Percentiles rank a stretch among this genome's conserved stretches.
Conservation (phyloP, 2,888 invertebrate species). For the Chrysodeixis includens region DNA sequence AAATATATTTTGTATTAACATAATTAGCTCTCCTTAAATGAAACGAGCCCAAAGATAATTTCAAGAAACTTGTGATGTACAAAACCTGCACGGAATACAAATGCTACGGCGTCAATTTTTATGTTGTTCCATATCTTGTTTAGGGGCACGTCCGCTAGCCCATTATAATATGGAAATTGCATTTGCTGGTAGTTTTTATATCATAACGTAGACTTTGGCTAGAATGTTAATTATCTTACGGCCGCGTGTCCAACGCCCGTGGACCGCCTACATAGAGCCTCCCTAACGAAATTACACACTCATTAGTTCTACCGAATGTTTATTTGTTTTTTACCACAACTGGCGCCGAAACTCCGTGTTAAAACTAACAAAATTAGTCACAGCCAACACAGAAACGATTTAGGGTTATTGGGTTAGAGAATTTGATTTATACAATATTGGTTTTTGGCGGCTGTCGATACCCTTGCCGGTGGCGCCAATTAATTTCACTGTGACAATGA, state of each 20-base stretch:
- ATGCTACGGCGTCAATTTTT: conserved; percentile 8
- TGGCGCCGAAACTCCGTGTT: conserved; percentile 75
- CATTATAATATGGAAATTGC: conserved; percentile 24
- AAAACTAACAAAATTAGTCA: conserved; percentile 86
- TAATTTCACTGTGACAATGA: conserved; percentile 60
- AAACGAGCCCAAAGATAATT: background rate
- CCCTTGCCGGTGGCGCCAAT: conserved; percentile 58
- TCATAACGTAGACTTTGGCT: conserved; percentile 50
- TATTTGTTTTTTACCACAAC: conserved; percentile 82
- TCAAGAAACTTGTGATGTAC: background rate
- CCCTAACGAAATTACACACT: conserved; percentile 86
- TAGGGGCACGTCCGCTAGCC: conserved; percentile 2
- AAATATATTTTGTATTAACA: background rate
- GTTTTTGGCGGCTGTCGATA: conserved; percentile 62
- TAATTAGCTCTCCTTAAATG: background rate
- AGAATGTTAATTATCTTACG: conserved; percentile 73
- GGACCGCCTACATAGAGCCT: conserved; percentile 83
- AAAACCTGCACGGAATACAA: conserved; percentile 5
- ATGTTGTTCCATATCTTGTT: background rate
- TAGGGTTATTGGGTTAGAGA: conserved; percentile 71
- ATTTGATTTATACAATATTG: conserved; percentile 58
- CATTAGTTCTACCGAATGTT: conserved; percentile 85
- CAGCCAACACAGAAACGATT: conserved; percentile 75
- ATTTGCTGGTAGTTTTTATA: conserved; percentile 44
- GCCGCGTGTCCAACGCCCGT: conserved; percentile 47